Evolutionary conservation across 1,140 invertebrate species (phyloP).

Genomic region (Sinella curviseta): DNA sequence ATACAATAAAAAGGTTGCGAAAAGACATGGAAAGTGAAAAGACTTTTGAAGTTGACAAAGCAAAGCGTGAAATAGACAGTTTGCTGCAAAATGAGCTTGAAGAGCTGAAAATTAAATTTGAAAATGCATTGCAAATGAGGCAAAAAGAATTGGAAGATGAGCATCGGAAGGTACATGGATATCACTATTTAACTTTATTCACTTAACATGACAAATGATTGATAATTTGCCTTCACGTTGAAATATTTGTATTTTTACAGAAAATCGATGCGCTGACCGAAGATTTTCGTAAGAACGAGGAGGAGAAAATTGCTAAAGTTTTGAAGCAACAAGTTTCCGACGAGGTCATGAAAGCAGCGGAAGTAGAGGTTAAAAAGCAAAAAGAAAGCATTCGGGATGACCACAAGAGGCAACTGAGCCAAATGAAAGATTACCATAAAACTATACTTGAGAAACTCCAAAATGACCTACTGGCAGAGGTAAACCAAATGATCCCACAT

Average conservation of each 20-base stretch:
- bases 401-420: constrained; percentile 25
- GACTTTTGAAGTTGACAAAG: constrained; percentile 1
- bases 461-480: constrained; percentile 19
- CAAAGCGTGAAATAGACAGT: not conserved
- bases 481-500: not conserved
- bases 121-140: not conserved
- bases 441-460: constrained; percentile 26
- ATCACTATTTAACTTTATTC: no score
- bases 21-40: not conserved
- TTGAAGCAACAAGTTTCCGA: not conserved
- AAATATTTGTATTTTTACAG: no score
- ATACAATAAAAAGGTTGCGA: not conserved
- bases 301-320: not conserved
- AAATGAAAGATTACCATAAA: constrained; percentile 30
- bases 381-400: constrained; percentile 33
- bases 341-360: not conserved
- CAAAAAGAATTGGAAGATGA: not conserved
- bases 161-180: not conserved
- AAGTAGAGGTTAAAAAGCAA: not conserved
- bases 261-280: not conserved
- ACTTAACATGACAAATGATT: no score
- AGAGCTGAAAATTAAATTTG: not conserved
- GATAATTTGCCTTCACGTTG: no score
- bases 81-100: not conserved
- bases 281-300: not conserved